These are phyloP conservation scores for Spinus olivaceus DNA, from an alignment of 2,797 vertebrate species.

Conservation along the genomic window DNA sequence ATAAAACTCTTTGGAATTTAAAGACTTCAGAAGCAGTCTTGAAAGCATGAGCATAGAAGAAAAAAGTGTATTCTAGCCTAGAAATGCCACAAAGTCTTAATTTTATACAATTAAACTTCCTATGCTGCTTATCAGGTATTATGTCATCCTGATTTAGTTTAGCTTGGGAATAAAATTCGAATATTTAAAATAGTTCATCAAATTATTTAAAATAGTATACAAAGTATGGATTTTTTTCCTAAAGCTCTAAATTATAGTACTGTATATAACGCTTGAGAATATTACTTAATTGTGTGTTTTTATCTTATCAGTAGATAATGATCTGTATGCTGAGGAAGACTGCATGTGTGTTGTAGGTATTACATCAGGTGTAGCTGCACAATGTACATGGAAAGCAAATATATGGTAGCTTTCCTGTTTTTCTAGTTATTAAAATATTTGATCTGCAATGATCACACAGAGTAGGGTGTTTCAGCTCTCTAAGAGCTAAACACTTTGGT, in stretches of 20 bases:
- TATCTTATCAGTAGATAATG: neutral
- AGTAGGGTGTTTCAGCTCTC: neutral
- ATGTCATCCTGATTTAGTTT: neutral
- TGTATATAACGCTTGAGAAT: neutral
- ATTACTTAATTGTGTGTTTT: neutral
- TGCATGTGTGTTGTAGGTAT: neutral
- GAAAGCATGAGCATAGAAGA: neutral
- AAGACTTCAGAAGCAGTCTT: neutral
- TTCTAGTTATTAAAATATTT: neutral
- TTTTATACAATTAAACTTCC: neutral
- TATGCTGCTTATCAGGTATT: neutral
- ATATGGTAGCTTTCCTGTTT: neutral
- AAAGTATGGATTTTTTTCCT: neutral
- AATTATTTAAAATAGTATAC: neutral
- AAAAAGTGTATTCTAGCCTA: neutral
- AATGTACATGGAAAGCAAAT: neutral
- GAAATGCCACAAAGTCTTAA: neutral
- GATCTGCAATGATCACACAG: neutral
- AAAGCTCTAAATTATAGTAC: neutral
- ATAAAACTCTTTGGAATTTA: neutral
- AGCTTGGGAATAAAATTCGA: neutral
- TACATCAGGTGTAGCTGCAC: neutral
- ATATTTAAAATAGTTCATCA: neutral
- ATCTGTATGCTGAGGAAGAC: neutral
- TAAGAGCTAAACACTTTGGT: neutral